Percentiles rank a stretch among this genome's conserved stretches.
These are phyloP conservation scores for Agelas oroides DNA, from an alignment of 37 sponge, comb jelly and placozoan species.

Conservation along the genomic window DNA sequence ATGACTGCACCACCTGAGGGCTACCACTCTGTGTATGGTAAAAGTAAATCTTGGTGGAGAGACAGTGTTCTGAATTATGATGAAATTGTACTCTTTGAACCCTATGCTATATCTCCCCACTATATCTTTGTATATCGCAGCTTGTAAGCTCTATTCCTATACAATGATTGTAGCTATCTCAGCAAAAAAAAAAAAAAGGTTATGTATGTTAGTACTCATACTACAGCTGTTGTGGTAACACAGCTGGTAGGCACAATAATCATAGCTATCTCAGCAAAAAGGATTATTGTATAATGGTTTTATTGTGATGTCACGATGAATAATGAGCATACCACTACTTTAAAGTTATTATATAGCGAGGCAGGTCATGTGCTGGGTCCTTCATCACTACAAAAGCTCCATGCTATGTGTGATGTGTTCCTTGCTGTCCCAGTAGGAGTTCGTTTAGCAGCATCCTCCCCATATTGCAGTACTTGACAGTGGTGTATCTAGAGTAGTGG, in stretches of 20 bases:
- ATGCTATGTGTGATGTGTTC: constrained; percentile 73
- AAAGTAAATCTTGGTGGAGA: neutral
- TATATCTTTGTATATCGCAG: constrained; percentile 59
- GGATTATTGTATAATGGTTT: no score
- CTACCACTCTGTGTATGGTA: constrained; percentile 59
- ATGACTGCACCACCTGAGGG: constrained; percentile 53
- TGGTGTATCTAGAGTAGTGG: constrained; percentile 58
- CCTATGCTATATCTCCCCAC: constrained; percentile 49
- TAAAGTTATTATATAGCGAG: constrained; percentile 78
- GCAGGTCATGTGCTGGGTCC: constrained; percentile 82
- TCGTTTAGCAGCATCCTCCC: constrained; percentile 84
- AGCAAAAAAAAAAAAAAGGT: no score
- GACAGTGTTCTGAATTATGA: constrained; percentile 41
- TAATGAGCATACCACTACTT: neutral
- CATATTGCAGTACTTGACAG: constrained; percentile 64
- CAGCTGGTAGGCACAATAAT: no score
- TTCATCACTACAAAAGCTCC: constrained; percentile 84
- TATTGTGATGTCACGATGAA: no score
- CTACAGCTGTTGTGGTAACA: no score
- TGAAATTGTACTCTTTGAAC: constrained; percentile 62
- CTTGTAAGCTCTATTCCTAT: no score
- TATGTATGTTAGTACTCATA: no score
- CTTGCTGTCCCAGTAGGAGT: constrained; percentile 69
- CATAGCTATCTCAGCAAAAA: no score
- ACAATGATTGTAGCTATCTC: no score